Evolutionary conservation across 1,140 invertebrate genomes (phyloP), one percentile per base, ranked within the genome.

Genomic region (Apis dorsata): DNA sequence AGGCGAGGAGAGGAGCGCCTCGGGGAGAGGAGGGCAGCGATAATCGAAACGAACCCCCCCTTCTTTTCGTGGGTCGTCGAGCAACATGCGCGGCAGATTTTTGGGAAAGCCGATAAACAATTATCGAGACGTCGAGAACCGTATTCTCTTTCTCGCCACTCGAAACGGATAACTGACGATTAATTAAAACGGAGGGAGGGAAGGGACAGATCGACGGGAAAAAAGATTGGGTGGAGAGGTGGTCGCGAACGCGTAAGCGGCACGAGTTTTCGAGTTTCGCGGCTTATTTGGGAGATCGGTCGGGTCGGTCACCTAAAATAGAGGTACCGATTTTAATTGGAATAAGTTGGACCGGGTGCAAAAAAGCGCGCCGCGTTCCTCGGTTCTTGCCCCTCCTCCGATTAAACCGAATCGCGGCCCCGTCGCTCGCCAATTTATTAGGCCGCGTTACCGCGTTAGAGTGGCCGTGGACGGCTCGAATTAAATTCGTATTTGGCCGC

Each of bases 291-390:
- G 80, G 65, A 59, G 28, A 4, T 21, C 17, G 17, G 11, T 17
- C n/a, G 24, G 60, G 9, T 8, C 10, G 59, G 13, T 66, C 70
- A 71, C 74, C 85, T 88, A 87, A 89, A 91, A 90, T 89, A 91
- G 87, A 91, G 89, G 85, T 90, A 88, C 86, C 34, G 85, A 87
- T 90, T 91, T 92, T 91, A 91, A 92, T 91, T 91, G 89, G 86
- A 91, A 90, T 91, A 88, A 90, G 82, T 88, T 83, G 62, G 65
- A 74, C 72, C 82, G 44, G 79, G 60, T 19, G 53, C 69, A 86
- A 90, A 89, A 89, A 86, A 70, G 71, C 60, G 71, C 28, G 74
- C 62, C 24, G 24, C 24, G 53, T 87, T 85, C 76, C 81, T 62
- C 66, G 70, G 60, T 88, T 91, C 87, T 89, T 88, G 85, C 34